Evolutionary conservation across 1,140 invertebrate species (phyloP).

Genomic region (Cryptotermes secundus): DNA sequence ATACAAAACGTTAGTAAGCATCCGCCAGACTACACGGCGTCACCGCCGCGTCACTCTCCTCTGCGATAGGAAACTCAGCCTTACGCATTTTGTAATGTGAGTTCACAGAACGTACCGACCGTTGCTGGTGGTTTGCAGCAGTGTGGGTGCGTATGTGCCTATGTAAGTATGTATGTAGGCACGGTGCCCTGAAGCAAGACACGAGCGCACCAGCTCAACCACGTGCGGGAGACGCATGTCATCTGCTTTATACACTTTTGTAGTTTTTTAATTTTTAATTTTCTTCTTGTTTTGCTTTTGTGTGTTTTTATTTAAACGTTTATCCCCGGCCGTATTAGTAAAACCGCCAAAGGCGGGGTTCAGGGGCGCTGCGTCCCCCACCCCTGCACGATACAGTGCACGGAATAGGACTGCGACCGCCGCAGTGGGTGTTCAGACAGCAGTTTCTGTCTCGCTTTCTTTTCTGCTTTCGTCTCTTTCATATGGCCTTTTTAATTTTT

Average conservation of each 20-base stretch:
- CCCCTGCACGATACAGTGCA: not conserved
- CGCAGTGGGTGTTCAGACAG: too few relatives aligned
- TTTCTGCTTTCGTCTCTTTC: too few relatives aligned
- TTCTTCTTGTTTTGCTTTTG: not conserved
- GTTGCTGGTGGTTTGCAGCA: too few relatives aligned
- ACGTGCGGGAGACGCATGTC: not conserved
- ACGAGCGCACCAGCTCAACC: not conserved
- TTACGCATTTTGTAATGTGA: too few relatives aligned
- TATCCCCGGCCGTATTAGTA: not conserved
- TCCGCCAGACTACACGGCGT: too few relatives aligned
- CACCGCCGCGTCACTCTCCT: too few relatives aligned
- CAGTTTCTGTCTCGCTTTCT: too few relatives aligned
- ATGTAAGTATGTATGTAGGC: not conserved
- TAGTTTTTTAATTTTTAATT: not conserved
- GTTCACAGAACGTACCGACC: too few relatives aligned
- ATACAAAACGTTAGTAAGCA: too few relatives aligned
- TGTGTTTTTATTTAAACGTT: conserved; percentile 9
- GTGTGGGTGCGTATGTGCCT: not conserved
- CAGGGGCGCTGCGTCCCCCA: not conserved
- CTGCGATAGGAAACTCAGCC: too few relatives aligned
- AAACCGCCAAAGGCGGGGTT: not conserved
- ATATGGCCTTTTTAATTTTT: too few relatives aligned
- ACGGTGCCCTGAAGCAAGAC: not conserved
- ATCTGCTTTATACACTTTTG: not conserved
- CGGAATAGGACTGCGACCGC: not conserved